Base-by-base conservation (phyloP, 2,797 vertebrate genomes). In the Mallotus villosus region DNA sequence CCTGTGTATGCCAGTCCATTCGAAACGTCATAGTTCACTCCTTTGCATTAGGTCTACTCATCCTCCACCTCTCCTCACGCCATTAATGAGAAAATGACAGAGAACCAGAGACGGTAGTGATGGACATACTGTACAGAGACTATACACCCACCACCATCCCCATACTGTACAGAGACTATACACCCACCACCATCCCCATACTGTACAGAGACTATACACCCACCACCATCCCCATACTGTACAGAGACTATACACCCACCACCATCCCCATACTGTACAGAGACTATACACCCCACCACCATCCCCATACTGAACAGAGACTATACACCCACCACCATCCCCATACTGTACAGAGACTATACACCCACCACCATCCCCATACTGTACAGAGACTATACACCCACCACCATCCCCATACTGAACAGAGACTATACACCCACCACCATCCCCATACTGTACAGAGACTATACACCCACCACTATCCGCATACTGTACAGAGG, bases 1-100 rank as follows among this genome's bases (percentile, higher is more conserved):
- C 21, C 22, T 14, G 32, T 27, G 19, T 17, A 57, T 32, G 61
- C 70, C 61, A 41, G 19, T 22, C 59, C 25, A 25, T 67, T 16
- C 37, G 25, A 53, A 75, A 67, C 27, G 22, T 24, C 46, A 46
- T 21, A 46, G 25, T 74, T 61, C 55, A 14, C 8, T 58, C 64
- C 12, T 64, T 77, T 71, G 29, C 12, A 51, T 51, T 14, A 14
- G 14, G 17, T 41, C 72, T 80, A 41, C 4, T 53, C 65, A 27
- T 21, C 72, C 57, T 60, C 60, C 73, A 37, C 55, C 55, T 24
- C 55, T 63, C 5, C 32, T 69, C 46, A 59, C 67, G 27, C 61
- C 12, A 70, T 63, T 57, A 41, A 68, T 78, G 11, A 70, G 24
- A 49, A 21, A 66, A 34, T 34, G 32, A 34, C 3, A 7, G 37